These are phyloP conservation scores for Drosophila varians DNA, from an alignment of 1,140 invertebrate species.

Conservation along the genomic window DNA sequence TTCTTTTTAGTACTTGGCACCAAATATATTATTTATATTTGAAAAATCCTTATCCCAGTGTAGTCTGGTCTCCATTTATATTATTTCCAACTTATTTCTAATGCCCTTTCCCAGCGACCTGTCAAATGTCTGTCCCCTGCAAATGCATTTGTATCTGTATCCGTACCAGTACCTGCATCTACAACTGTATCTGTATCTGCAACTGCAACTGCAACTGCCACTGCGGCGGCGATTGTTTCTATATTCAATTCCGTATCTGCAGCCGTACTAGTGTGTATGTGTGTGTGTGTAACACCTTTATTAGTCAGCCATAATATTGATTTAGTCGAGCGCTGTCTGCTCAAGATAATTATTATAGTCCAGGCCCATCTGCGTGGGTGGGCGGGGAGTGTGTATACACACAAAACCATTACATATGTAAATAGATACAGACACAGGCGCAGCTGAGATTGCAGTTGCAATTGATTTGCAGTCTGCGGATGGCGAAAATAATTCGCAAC, in stretches of 20 bases:
- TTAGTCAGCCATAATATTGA: constrained; percentile 75
- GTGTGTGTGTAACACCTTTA: constrained; percentile 53
- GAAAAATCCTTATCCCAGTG: constrained; percentile 5
- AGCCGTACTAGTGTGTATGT: constrained; percentile 7
- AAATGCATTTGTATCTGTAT: constrained; percentile 27
- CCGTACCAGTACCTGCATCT: constrained; percentile 12
- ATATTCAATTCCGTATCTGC: constrained; percentile 30
- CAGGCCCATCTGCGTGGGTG: constrained; percentile 1
- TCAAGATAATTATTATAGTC: constrained; percentile 72
- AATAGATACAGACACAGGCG: constrained; percentile 17
- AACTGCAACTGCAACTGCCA: constrained; percentile 5
- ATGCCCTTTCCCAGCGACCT: constrained; percentile 38
- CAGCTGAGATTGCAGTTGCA: constrained; percentile 44
- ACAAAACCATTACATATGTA: constrained; percentile 56
- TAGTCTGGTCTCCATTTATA: constrained; percentile 20
- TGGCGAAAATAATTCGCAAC: constrained; percentile 77
- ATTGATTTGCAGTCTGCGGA: constrained; percentile 75
- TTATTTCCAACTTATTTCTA: constrained; percentile 48
- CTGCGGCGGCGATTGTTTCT: constrained; percentile 24
- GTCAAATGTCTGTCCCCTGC: constrained; percentile 36
- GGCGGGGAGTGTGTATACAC: constrained; percentile 7
- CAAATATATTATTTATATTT: neutral
- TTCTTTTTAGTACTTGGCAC: too few species aligned
- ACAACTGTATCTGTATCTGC: constrained; percentile 8
- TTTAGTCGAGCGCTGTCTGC: constrained; percentile 74